Evolutionary conservation across 2,797 vertebrate genomes (phyloP).

Genomic region (Florisuga fusca): DNA sequence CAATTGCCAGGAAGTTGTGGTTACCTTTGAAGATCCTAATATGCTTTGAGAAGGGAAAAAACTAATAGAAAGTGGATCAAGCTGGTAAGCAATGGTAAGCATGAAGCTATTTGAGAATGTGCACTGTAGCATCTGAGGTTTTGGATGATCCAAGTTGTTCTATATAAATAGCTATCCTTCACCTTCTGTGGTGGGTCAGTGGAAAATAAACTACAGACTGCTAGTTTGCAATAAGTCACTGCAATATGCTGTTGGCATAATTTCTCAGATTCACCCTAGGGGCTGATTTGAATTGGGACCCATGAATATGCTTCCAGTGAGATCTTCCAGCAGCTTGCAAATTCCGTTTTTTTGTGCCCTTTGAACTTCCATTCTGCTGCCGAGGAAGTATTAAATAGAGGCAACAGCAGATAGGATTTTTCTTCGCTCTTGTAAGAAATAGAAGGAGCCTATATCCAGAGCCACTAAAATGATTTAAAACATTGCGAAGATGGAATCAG

Average conservation of each 20-base stretch:
- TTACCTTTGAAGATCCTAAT: slow-evolving; percentile 30
- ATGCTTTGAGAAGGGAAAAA: not conserved
- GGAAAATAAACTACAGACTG: not conserved
- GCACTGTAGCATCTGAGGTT: not conserved
- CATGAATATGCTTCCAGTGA: not conserved
- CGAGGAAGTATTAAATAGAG: not conserved
- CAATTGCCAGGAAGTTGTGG: slow-evolving; percentile 30
- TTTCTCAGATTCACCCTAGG: slow-evolving; percentile 7
- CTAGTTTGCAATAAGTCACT: not conserved
- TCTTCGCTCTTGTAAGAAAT: slow-evolving; percentile 18
- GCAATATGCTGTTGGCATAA: not conserved
- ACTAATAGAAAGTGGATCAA: not conserved
- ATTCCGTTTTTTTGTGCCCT: not conserved
- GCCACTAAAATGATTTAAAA: slow-evolving; percentile 44
- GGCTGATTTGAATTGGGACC: not conserved
- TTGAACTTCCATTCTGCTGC: not conserved
- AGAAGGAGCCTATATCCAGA: slow-evolving; percentile 27
- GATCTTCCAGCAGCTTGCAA: not conserved
- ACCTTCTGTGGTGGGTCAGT: not conserved
- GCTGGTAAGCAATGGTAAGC: not conserved
- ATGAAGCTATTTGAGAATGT: not conserved
- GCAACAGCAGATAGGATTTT: not conserved
- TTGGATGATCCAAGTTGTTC: not conserved
- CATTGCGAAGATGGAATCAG: not conserved
- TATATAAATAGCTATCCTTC: not conserved